phyloP scores from a whole-genome alignment of 2,888 invertebrate genomes.

The Ernsta delagoae region DNA sequence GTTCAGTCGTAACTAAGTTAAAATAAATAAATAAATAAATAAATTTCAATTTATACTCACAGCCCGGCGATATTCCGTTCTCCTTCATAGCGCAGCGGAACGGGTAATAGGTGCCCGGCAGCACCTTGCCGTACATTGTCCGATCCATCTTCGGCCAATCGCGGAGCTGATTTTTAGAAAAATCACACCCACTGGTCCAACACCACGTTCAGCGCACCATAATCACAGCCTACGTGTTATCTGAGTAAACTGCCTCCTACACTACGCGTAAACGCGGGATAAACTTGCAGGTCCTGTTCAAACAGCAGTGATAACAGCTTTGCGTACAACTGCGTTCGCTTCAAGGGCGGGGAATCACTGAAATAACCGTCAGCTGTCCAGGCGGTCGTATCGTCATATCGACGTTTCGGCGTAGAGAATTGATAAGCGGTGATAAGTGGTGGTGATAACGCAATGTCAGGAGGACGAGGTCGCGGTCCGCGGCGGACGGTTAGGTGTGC shows the following conservation, averaged over 20 bases:
- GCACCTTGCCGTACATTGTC: constrained; percentile 95
- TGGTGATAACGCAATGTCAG: constrained; percentile 77
- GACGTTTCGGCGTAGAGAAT: constrained; percentile 55
- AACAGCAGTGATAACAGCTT: constrained; percentile 38
- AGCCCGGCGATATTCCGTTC: constrained; percentile 93
- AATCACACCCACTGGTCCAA: constrained; percentile 75
- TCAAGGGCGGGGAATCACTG: constrained; percentile 56
- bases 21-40: constrained; percentile 35
- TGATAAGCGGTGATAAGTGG: constrained; percentile 65
- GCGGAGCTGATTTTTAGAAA: constrained; percentile 83
- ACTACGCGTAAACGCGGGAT: constrained; percentile 57
- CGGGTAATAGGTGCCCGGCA: constrained; percentile 93
- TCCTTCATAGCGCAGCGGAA: constrained; percentile 92
- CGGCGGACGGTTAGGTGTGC: constrained; percentile 45
- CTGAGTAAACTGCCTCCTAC: constrained; percentile 53
- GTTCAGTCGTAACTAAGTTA: constrained; percentile 13
- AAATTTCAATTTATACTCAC: constrained; percentile 86
- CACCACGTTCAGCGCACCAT: constrained; percentile 74
- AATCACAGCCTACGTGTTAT: constrained; percentile 75
- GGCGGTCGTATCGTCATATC: constrained; percentile 54
- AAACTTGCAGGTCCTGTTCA: constrained; percentile 53
- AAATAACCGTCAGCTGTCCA: constrained; percentile 44
- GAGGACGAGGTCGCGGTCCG: constrained; percentile 64
- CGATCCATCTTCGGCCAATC: constrained; percentile 90
- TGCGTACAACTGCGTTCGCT: constrained; percentile 38